Conservation (phyloP, 1,140 invertebrate genomes). For the Choristoneura fumiferana region DNA sequence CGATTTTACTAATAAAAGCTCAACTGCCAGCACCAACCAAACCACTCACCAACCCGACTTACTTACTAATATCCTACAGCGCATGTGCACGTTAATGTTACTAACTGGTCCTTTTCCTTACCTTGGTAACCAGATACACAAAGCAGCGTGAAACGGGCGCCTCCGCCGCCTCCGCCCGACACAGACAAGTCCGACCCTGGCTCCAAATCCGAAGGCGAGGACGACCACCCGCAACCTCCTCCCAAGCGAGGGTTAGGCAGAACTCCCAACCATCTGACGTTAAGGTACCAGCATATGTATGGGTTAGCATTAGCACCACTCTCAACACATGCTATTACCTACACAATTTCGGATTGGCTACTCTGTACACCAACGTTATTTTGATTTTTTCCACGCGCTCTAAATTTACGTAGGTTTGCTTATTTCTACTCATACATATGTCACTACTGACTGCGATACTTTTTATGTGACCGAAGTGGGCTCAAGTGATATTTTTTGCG, state of each 20-base stretch:
- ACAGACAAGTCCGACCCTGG: conserved; percentile 84
- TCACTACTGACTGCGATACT: conserved; percentile 32
- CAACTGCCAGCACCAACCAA: too few relatives aligned
- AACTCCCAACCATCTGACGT: conserved; percentile 94
- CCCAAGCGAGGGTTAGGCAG: conserved; percentile 88
- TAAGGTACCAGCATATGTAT: conserved; percentile 82
- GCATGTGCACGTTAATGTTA: conserved; percentile 9
- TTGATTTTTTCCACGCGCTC: conserved; percentile 29
- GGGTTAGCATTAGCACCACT: conserved; percentile 42
- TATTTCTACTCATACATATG: conserved; percentile 71
- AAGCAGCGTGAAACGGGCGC: conserved; percentile 39
- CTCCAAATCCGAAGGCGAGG: conserved; percentile 92
- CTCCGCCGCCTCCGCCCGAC: conserved; percentile 55
- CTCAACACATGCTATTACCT: conserved; percentile 36
- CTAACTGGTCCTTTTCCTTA: conserved; percentile 10
- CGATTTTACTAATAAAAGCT: conserved; percentile 20
- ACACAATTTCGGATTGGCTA: conserved; percentile 39
- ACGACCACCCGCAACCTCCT: conserved; percentile 85
- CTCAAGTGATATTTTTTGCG: background rate
- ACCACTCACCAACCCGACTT: too few relatives aligned
- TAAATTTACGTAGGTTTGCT: conserved; percentile 60
- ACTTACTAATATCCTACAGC: background rate
- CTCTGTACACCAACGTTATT: conserved; percentile 38
- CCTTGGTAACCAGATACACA: conserved; percentile 32
- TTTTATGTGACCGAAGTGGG: background rate